A percentile compares a stretch with the other conserved stretches of the same genome.
Evolutionary conservation across 1,140 invertebrate species (phyloP).

Genomic region (Psilanteris sp.): DNA sequence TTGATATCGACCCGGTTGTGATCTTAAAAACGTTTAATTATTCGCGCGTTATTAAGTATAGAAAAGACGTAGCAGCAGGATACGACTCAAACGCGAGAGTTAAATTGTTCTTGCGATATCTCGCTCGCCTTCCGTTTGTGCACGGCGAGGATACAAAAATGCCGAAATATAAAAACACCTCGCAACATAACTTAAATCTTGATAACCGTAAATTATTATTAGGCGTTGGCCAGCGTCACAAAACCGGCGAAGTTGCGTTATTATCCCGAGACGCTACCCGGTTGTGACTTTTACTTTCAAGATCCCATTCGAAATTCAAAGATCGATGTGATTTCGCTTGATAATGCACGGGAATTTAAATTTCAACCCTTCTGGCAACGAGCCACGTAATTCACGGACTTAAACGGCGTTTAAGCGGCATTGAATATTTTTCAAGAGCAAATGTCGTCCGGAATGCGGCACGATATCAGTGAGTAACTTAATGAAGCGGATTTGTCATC

Average conservation of each 20-base stretch:
- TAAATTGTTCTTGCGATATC: no score
- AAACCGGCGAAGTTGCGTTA: constrained; percentile 15
- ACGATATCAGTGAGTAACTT: constrained; percentile 17
- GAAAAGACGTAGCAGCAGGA: no score
- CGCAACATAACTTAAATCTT: constrained; percentile 3
- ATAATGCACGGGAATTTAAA: constrained; percentile 29
- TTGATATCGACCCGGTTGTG: no score
- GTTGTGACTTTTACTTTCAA: constrained; percentile 35
- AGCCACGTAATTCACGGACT: constrained; percentile 31
- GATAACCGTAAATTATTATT: constrained; percentile 17
- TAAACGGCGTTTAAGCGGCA: constrained; percentile 26
- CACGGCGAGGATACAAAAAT: no score
- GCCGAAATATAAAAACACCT: constrained; percentile 37
- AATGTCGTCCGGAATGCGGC: constrained; percentile 9
- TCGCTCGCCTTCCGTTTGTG: no score
- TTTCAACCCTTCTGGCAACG: constrained; percentile 18
- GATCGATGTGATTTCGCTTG: constrained; percentile 25
- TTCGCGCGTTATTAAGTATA: no score
- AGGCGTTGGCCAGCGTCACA: neutral
- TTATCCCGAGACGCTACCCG: neutral
- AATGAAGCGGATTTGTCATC: constrained; percentile 51
- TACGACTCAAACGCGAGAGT: no score
- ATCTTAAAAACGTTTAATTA: no score
- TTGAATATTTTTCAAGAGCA: constrained; percentile 41
- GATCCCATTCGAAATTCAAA: constrained; percentile 13